These are phyloP conservation scores for Bombylius major DNA, from an alignment of 2,888 invertebrate species.

Conservation along the genomic window DNA sequence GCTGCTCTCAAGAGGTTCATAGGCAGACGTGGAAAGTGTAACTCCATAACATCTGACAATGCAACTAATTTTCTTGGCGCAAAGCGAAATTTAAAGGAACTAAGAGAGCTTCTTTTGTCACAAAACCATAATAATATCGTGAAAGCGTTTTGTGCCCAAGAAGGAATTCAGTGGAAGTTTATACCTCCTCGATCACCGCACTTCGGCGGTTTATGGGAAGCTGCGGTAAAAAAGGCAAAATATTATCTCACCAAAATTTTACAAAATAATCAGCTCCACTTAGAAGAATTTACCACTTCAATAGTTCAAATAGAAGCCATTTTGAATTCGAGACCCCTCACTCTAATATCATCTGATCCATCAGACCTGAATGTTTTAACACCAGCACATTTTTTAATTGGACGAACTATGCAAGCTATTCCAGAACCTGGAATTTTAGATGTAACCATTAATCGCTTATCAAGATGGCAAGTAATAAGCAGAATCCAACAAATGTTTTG, in stretches of 20 bases:
- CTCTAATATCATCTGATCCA: neutral
- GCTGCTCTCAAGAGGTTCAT: too few relatives aligned
- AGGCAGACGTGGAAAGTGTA: too few relatives aligned
- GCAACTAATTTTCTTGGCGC: too few relatives aligned
- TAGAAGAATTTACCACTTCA: neutral
- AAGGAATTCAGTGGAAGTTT: too few relatives aligned
- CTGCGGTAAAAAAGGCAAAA: neutral
- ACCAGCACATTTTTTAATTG: neutral
- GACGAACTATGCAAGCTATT: neutral
- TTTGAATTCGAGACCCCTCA: neutral
- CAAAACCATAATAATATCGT: neutral
- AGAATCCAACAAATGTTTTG: neutral
- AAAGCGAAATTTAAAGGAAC: too few relatives aligned
- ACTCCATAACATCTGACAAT: too few relatives aligned
- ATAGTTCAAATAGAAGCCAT: neutral
- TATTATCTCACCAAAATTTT: neutral
- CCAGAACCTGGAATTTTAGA: neutral
- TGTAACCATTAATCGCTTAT: neutral
- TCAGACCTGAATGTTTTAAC: too few relatives aligned
- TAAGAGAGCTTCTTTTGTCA: too few relatives aligned
- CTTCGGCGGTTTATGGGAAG: neutral
- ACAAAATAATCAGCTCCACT: neutral
- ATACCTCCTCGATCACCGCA: neutral
- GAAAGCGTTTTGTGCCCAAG: neutral
- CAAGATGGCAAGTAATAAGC: neutral